A percentile compares a stretch with the other conserved stretches of the same genome.
Evolutionary conservation across 2,888 invertebrate species (phyloP).

Genomic region (Pinctada fucata): DNA sequence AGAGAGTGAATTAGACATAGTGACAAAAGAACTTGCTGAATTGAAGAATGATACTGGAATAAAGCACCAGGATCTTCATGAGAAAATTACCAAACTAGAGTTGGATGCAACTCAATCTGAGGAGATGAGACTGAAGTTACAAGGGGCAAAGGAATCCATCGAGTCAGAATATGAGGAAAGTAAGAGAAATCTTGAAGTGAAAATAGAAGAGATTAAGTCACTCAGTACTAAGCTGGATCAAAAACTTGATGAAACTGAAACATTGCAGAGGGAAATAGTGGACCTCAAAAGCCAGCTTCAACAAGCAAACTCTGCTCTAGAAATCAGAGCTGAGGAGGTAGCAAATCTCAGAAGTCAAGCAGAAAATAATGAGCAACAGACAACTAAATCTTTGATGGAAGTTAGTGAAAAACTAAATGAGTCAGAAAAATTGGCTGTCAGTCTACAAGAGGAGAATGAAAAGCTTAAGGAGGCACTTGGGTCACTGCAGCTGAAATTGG

Average conservation of each 20-base stretch:
- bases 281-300: slow-evolving; percentile 38
- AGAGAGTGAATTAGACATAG: slow-evolving; percentile 4
- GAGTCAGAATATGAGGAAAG: slow-evolving; percentile 15
- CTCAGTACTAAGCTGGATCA: slow-evolving; percentile 2
- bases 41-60: slow-evolving; percentile 37
- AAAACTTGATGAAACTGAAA: neutral
- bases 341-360: slow-evolving; percentile 25
- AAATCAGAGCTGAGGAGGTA: slow-evolving; percentile 32
- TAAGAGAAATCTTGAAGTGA: slow-evolving; percentile 11
- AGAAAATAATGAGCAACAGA: slow-evolving; percentile 24
- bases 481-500: slow-evolving; percentile 7
- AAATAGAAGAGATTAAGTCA: slow-evolving; percentile 9
- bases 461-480: slow-evolving; percentile 13
- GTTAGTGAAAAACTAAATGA: slow-evolving; percentile 1
- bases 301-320: slow-evolving; percentile 36
- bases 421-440: slow-evolving; percentile 10
- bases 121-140: slow-evolving; percentile 20
- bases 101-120: slow-evolving; percentile 14
- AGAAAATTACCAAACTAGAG: slow-evolving; percentile 12
- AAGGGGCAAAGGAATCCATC: slow-evolving; percentile 9
- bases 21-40: slow-evolving; percentile 33
- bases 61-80: slow-evolving; percentile 32
- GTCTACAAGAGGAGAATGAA: slow-evolving; percentile 12
- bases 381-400: slow-evolving; percentile 6
- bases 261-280: slow-evolving; percentile 25